These are phyloP conservation scores for Eupithecia pulchellata DNA, from an alignment of 2,888 invertebrate genomes.

Conservation along the genomic window DNA sequence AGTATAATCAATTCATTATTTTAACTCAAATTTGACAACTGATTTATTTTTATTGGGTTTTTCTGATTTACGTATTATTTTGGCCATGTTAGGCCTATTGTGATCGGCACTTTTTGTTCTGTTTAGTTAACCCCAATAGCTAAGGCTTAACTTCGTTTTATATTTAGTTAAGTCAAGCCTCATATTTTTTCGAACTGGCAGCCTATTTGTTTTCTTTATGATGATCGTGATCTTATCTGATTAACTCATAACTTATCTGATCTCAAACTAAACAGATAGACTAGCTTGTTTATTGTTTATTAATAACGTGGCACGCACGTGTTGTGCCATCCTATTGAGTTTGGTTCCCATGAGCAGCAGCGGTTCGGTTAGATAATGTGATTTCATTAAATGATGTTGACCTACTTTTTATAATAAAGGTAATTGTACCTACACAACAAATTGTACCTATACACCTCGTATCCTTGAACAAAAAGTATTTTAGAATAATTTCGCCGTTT, in stretches of 20 bases:
- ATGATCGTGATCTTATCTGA: not conserved
- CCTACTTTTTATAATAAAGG: not conserved
- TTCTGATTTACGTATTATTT: too few relatives aligned
- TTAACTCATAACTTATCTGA: too few relatives aligned
- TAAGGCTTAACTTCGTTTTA: not conserved
- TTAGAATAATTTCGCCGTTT: too few relatives aligned
- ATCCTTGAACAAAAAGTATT: too few relatives aligned
- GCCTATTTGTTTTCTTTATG: not conserved
- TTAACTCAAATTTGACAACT: too few relatives aligned
- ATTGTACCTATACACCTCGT: not conserved
- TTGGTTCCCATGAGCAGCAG: slow-evolving; percentile 1
- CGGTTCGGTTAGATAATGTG: not conserved
- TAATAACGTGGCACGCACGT: not conserved
- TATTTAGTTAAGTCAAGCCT: not conserved
- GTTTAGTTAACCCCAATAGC: not conserved
- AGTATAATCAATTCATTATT: too few relatives aligned
- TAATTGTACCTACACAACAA: not conserved
- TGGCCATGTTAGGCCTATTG: too few relatives aligned
- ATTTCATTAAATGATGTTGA: not conserved
- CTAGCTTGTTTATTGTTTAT: slow-evolving; percentile 7
- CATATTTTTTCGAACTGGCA: not conserved
- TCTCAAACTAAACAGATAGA: not conserved
- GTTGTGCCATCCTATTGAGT: not conserved
- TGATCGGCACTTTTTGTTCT: too few relatives aligned
- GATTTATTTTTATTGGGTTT: too few relatives aligned